Evolutionary conservation across 2,888 invertebrate species (phyloP), one percentile per base, ranked within the genome.

Genomic region (Scaptomyza cyrtandrae): DNA sequence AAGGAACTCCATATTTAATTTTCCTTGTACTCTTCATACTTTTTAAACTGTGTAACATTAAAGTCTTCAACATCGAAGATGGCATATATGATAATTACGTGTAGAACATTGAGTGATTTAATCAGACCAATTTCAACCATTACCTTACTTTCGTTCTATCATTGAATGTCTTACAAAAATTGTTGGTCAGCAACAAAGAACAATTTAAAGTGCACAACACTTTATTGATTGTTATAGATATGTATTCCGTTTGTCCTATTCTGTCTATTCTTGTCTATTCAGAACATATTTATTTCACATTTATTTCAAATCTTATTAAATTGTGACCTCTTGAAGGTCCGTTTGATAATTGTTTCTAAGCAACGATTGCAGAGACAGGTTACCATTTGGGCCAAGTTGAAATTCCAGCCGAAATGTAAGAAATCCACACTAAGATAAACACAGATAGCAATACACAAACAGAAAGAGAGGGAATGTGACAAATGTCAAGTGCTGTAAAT

Each of bases 401-500:
- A 65, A 54, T 44, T 59, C 45, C 60, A 46, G 76, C 9, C 19
- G 44, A 56, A 43, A 43, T 55, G 39, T 60, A 56, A 49, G 69
- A 50, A 58, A 68, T 48, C 14, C 11, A 56, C 49, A 54, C 19
- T 19, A 6, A 19, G n/a, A 5, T 2, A 44, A 10, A 19, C 16
- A 41, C 3, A 24, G 29, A 41, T 13, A n/a, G 33, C 24, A 31
- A 11, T 10, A 37, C 11, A 39, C n/a, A 27, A 24, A 7, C 6
- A 27, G 46, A 14, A 3, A 9, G 31, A 10, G 10, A 31, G 24
- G 16, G 10, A n/a, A 44, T 31, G 43, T 43, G 41, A 14, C 60
- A 64, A 84, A 70, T 70, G 75, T 85, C 83, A 76, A 86, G 80
- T 71, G 60, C 54, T 71, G 54, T 56, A 54, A 72, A 83, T 66